Evolutionary conservation across 2,113 vertebrate genomes (phyloP).

Genomic region (Clinocottus analis): DNA sequence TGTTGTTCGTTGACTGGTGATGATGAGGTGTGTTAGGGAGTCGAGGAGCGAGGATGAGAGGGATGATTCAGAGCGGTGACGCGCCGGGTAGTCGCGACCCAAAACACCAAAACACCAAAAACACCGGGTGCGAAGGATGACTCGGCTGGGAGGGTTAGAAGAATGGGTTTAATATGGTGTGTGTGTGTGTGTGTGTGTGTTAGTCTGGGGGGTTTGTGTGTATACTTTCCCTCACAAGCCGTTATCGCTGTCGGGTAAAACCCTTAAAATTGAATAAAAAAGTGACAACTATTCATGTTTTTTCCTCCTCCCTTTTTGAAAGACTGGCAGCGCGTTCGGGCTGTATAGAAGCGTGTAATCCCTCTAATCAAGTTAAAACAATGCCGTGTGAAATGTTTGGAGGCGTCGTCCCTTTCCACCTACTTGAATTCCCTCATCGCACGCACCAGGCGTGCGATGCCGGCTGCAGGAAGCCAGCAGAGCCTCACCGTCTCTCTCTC

Average conservation of each 20-base stretch:
- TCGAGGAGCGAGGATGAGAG: conserved; percentile 47
- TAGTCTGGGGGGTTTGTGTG: neutral
- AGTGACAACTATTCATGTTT: conserved; percentile 39
- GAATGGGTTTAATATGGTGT: conserved; percentile 50
- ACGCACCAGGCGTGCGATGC: too few relatives aligned
- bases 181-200: neutral
- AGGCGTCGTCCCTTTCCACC: neutral
- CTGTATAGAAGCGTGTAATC: conserved; percentile 33
- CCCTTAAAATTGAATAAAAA: conserved; percentile 18
- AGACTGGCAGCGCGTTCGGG: conserved; percentile 21
- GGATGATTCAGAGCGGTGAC: conserved; percentile 70
- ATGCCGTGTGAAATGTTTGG: conserved; percentile 16
- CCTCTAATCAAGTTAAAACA: conserved; percentile 44
- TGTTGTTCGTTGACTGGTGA: conserved; percentile 68
- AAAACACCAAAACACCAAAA: conserved; percentile 37
- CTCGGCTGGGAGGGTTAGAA: conserved; percentile 57
- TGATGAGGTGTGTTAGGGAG: conserved; percentile 71
- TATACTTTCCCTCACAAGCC: conserved; percentile 16
- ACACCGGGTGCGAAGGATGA: conserved; percentile 49
- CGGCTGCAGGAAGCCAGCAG: neutral
- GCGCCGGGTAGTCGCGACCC: conserved; percentile 41
- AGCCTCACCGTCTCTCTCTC: conserved; percentile 30
- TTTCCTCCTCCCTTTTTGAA: conserved; percentile 31
- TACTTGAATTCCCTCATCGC: conserved; percentile 1
- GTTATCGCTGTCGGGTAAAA: conserved; percentile 47